phyloP scores from a whole-genome alignment of 1,140 invertebrate species.

The Brachionus paranguensis region DNA sequence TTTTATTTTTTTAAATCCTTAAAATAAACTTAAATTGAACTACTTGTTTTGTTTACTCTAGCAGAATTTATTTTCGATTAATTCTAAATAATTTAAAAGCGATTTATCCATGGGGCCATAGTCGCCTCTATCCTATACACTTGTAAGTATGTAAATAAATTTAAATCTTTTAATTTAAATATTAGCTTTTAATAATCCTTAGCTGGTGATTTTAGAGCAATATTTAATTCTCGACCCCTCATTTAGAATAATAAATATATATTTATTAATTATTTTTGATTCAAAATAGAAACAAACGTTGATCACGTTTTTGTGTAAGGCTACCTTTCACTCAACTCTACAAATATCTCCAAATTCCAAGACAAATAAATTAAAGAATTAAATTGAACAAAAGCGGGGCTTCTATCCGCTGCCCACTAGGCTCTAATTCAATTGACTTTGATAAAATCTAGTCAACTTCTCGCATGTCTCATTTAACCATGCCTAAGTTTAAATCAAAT shows the following conservation, averaged over 20 bases:
- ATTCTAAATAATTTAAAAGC: not conserved
- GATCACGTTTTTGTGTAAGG: not conserved
- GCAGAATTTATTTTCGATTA: not conserved
- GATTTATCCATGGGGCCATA: not conserved
- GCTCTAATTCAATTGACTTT: not conserved
- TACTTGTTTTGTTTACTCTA: not conserved
- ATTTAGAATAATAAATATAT: not conserved
- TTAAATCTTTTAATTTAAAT: not conserved
- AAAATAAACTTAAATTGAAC: not conserved
- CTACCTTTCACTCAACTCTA: not conserved
- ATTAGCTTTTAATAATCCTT: not conserved
- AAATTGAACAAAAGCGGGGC: not conserved
- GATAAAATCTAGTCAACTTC: not conserved
- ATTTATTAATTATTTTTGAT: not conserved
- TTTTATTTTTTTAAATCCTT: not conserved
- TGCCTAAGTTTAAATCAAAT: slow-evolving; percentile 12
- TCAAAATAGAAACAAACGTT: not conserved
- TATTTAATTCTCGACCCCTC: not conserved
- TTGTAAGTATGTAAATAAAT: slow-evolving; percentile 1
- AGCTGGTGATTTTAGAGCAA: not conserved
- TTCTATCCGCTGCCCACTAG: not conserved
- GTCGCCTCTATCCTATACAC: not conserved
- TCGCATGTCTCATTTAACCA: slow-evolving; percentile 19
- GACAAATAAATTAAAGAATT: not conserved
- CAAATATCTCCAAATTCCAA: not conserved